These are phyloP conservation scores for Callyntrura sp. DNA, from an alignment of 2,888 invertebrate species.

Conservation along the genomic window DNA sequence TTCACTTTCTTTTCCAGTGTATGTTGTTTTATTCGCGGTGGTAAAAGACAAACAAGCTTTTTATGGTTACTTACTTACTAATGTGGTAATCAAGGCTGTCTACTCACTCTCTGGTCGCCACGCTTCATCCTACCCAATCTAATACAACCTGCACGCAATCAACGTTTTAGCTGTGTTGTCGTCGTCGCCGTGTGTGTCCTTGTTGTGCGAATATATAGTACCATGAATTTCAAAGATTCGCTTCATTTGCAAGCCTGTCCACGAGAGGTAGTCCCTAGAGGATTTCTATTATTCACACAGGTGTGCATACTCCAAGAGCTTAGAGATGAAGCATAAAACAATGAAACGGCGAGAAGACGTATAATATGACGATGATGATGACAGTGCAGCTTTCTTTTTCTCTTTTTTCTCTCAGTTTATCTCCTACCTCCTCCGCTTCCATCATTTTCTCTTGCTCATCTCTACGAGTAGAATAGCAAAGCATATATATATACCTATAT, in stretches of 20 bases:
- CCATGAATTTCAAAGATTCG: conserved; percentile 65
- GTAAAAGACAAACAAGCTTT: conserved; percentile 70
- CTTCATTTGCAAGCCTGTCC: conserved; percentile 72
- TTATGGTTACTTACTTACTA: conserved; percentile 73
- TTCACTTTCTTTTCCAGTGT: conserved; percentile 43
- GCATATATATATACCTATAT: too few species aligned
- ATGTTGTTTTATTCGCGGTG: conserved; percentile 5
- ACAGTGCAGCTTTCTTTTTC: conserved; percentile 15
- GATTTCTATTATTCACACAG: conserved; percentile 75
- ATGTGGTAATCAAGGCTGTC: conserved; percentile 72
- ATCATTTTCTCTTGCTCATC: neutral
- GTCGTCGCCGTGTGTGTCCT: neutral
- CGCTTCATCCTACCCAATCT: conserved; percentile 66
- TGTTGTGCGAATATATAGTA: conserved; percentile 45
- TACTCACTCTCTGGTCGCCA: conserved; percentile 58
- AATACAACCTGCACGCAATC: conserved; percentile 71
- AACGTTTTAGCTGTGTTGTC: conserved; percentile 41
- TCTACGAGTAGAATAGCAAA: conserved; percentile 22
- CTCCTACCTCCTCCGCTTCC: neutral
- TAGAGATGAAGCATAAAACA: neutral
- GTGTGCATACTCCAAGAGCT: conserved; percentile 44
- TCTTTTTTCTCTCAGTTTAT: neutral
- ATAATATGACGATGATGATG: conserved; percentile 14
- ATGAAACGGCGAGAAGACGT: neutral
- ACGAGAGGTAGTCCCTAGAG: conserved; percentile 75